Evolutionary conservation across 2,797 vertebrate genomes (phyloP).

Genomic region (Typhlichthys subterraneus): DNA sequence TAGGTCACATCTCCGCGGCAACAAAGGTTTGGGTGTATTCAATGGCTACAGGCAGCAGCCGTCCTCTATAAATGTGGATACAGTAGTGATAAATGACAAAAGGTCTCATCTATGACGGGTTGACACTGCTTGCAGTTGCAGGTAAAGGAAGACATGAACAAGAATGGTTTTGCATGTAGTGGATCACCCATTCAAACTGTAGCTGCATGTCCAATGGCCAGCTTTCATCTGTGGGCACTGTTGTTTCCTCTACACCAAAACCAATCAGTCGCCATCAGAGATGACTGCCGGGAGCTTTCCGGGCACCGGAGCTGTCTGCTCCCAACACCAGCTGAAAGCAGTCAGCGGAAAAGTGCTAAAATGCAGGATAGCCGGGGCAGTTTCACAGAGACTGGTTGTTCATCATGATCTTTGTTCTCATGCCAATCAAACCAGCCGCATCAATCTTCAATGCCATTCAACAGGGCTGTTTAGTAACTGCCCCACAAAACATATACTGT

Average conservation of each 20-base stretch:
- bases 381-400: slow-evolving; percentile 15
- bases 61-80: slow-evolving; percentile 34
- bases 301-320: slow-evolving; percentile 23
- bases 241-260: slow-evolving; percentile 51
- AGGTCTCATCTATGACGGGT: slow-evolving; percentile 15
- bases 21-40: slow-evolving; percentile 1
- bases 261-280: slow-evolving; percentile 64
- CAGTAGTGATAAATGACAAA: slow-evolving; percentile 33
- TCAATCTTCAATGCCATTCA: not conserved
- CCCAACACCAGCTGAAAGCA: slow-evolving; percentile 21
- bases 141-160: slow-evolving; percentile 24
- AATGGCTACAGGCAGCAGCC: slow-evolving; percentile 22
- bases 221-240: slow-evolving; percentile 59
- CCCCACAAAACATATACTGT: slow-evolving; percentile 29
- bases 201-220: slow-evolving; percentile 14
- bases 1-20: slow-evolving; percentile 25
- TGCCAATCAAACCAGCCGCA: not conserved
- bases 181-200: slow-evolving; percentile 15
- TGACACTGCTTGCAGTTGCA: slow-evolving; percentile 30
- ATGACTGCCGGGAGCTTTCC: slow-evolving; percentile 36
- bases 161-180: slow-evolving; percentile 6
- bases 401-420: not conserved
- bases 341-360: slow-evolving; percentile 33
- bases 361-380: slow-evolving; percentile 16
- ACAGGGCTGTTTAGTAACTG: slow-evolving; percentile 2